phyloP scores from a whole-genome alignment of 1,140 invertebrate genomes.

The Drosophila parvula region DNA sequence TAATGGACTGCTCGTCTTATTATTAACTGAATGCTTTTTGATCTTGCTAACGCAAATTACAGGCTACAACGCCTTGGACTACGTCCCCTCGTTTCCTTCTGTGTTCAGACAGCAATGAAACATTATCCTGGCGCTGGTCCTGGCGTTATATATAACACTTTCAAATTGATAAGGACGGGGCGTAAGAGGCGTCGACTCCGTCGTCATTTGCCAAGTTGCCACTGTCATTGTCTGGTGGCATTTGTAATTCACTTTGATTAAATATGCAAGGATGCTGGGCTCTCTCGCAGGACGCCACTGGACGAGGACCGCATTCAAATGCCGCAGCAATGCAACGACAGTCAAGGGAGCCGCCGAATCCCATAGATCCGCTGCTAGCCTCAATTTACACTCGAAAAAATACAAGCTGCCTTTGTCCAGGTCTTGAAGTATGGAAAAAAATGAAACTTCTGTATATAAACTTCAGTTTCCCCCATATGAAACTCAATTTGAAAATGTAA shows the following conservation, averaged over 20 bases:
- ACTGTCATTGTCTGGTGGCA: constrained; percentile 64
- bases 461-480: no score
- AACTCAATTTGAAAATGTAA: no score
- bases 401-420: neutral
- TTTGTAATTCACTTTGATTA: constrained; percentile 81
- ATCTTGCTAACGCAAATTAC: constrained; percentile 69
- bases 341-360: constrained; percentile 22
- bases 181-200: constrained; percentile 27
- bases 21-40: constrained; percentile 76
- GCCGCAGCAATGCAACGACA: constrained; percentile 66
- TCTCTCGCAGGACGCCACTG: constrained; percentile 16
- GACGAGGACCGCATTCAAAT: constrained; percentile 64
- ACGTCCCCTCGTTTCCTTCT: neutral
- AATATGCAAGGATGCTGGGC: constrained; percentile 62
- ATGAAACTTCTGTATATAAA: neutral
- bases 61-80: constrained; percentile 45
- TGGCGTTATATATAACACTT: constrained; percentile 61
- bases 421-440: no score
- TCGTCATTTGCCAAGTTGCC: constrained; percentile 62
- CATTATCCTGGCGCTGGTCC: constrained; percentile 44
- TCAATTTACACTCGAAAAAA: constrained; percentile 10
- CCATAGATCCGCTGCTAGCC: constrained; percentile 10
- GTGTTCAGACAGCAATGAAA: constrained; percentile 30
- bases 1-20: constrained; percentile 64
- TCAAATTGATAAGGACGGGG: constrained; percentile 44